These are phyloP conservation scores for Cactoblastis cactorum DNA, from an alignment of 2,888 invertebrate species.

Conservation along the genomic window DNA sequence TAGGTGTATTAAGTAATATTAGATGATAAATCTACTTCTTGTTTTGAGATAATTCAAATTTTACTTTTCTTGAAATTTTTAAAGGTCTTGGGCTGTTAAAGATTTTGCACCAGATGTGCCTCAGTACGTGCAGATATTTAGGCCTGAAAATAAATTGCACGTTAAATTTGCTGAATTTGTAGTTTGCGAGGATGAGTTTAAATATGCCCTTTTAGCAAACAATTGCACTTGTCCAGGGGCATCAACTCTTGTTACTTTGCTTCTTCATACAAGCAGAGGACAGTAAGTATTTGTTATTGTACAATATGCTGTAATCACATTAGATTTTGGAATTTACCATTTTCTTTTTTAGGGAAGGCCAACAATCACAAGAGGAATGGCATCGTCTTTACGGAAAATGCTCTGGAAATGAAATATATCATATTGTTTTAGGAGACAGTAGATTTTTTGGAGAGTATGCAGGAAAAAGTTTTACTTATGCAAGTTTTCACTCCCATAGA, in stretches of 20 bases:
- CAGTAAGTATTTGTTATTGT: constrained; percentile 85
- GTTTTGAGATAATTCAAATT: too few species aligned
- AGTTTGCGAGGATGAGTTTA: constrained; percentile 99
- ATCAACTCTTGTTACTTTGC: constrained; percentile 95
- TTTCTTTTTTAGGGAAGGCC: constrained; percentile 86
- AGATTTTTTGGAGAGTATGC: constrained; percentile 99
- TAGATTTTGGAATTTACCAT: not conserved
- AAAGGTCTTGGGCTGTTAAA: constrained; percentile 97
- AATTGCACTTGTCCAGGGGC: constrained; percentile 99
- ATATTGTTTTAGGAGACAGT: constrained; percentile 95
- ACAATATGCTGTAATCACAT: not conserved
- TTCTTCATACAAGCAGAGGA: constrained; percentile 97
- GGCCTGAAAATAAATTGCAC: constrained; percentile 98
- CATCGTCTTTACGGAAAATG: constrained; percentile 98
- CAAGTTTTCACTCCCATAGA: constrained; percentile 98
- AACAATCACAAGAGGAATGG: constrained; percentile 98
- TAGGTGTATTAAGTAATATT: too few species aligned
- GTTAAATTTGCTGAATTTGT: constrained; percentile 99
- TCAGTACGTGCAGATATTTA: constrained; percentile 98
- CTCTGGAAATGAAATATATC: constrained; percentile 99
- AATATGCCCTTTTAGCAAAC: constrained; percentile 97
- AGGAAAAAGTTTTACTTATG: constrained; percentile 99
- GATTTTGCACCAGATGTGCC: constrained; percentile 98
- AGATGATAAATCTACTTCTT: too few species aligned
- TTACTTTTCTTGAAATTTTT: too few species aligned